Conservation (phyloP, 2,888 invertebrate species). For the Apeira syringaria region DNA sequence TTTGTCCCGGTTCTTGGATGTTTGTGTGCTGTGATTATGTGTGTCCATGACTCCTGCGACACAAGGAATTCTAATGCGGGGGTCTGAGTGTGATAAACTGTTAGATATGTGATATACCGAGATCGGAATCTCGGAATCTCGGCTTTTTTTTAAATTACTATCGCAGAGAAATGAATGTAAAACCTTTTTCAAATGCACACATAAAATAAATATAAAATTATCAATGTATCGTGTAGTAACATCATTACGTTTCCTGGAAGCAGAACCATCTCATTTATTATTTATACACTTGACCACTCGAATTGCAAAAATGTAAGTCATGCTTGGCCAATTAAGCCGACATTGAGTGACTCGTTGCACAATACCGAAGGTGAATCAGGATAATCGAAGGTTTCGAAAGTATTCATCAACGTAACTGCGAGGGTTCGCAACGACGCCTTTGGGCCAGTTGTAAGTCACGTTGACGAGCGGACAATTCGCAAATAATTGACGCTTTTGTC, state of each 20-base stretch:
- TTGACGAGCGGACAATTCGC: not conserved
- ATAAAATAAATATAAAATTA: too few relatives aligned
- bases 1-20: too few relatives aligned
- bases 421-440: constrained; percentile 35
- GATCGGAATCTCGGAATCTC: too few relatives aligned
- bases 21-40: too few relatives aligned
- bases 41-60: too few relatives aligned
- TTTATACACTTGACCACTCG: constrained; percentile 21
- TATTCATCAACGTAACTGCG: constrained; percentile 36
- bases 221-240: too few relatives aligned
- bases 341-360: constrained; percentile 37
- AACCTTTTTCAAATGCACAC: too few relatives aligned
- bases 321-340: constrained; percentile 29
- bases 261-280: constrained; percentile 4
- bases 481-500: not conserved
- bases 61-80: too few relatives aligned
- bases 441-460: constrained; percentile 3
- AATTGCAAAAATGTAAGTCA: constrained; percentile 30
- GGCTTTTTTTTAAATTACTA: too few relatives aligned
- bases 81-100: too few relatives aligned
- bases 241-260: not conserved
- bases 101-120: too few relatives aligned
- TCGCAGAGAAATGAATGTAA: too few relatives aligned
- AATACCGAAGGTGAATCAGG: constrained; percentile 47
- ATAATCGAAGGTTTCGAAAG: constrained; percentile 43